A percentile compares a stretch with the other conserved stretches of the same genome.
Evolutionary conservation across 2,888 invertebrate genomes (phyloP).

Genomic region (Abscondita cerata): DNA sequence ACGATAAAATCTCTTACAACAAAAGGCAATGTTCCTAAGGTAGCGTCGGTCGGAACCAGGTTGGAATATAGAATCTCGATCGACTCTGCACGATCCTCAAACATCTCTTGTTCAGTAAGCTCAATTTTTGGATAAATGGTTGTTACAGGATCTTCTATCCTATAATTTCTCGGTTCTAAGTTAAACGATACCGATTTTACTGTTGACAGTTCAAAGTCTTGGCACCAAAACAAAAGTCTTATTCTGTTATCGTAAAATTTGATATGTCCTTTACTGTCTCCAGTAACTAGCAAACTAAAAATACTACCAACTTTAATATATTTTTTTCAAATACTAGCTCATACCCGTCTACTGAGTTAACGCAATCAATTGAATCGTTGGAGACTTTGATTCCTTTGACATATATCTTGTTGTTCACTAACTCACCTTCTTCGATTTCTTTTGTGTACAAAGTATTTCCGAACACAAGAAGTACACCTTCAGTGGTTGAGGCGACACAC

Average conservation of each 20-base stretch:
- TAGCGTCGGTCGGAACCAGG: conserved; percentile 62
- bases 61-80: conserved; percentile 46
- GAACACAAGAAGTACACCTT: conserved; percentile 62
- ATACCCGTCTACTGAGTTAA: conserved; percentile 63
- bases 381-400: conserved; percentile 61
- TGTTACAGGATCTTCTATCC: conserved; percentile 37
- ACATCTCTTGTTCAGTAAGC: background rate
- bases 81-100: conserved; percentile 46
- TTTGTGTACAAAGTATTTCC: conserved; percentile 61
- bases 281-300: conserved; percentile 59
- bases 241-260: conserved; percentile 65
- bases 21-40: conserved; percentile 60
- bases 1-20: conserved; percentile 64
- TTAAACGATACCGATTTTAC: conserved; percentile 63
- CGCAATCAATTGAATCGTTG: conserved; percentile 58
- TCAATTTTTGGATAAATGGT: conserved; percentile 28
- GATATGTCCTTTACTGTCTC: conserved; percentile 62
- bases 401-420: conserved; percentile 57
- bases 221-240: conserved; percentile 64
- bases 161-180: conserved; percentile 41
- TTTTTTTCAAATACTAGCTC: no score
- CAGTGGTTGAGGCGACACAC: conserved; percentile 61
- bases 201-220: conserved; percentile 59
- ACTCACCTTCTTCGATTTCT: conserved; percentile 47
- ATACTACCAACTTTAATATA: no score